A percentile compares a stretch with the other conserved stretches of the same genome.
Evolutionary conservation across 1,140 invertebrate genomes (phyloP).

Genomic region (Trichomalopsis sarcophagae): DNA sequence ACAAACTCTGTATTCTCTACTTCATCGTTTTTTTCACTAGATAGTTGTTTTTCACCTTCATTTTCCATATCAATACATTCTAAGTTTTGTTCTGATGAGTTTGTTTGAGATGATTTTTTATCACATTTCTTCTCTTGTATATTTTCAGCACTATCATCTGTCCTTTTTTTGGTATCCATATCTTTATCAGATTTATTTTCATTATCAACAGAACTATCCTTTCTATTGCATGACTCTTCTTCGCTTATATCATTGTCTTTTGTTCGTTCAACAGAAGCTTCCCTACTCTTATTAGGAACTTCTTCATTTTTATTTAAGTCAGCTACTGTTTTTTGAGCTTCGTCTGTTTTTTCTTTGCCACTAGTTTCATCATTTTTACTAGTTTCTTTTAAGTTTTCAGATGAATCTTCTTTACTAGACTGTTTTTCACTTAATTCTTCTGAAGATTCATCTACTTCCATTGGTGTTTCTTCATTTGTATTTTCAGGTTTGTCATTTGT

Average conservation of each 20-base stretch:
- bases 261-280: neutral
- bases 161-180: neutral
- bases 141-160: neutral
- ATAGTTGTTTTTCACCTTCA: constrained; percentile 32
- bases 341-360: neutral
- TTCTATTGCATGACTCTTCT: neutral
- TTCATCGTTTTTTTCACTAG: constrained; percentile 46
- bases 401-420: neutral
- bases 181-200: constrained; percentile 10
- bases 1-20: constrained; percentile 71
- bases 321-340: neutral
- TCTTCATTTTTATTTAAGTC: constrained; percentile 8
- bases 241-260: neutral
- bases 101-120: neutral
- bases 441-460: constrained; percentile 27
- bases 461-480: constrained; percentile 16
- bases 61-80: constrained; percentile 37
- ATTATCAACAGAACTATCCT: neutral
- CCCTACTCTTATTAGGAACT: neutral
- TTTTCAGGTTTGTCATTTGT: neutral
- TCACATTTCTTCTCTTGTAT: constrained; percentile 7
- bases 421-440: neutral
- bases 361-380: neutral
- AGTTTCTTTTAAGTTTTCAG: neutral
- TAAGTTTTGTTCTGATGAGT: constrained; percentile 17